Evolutionary conservation across 2,797 vertebrate species (phyloP), one percentile per base, ranked within the genome.

Genomic region (Rhadinocentrus ornatus): DNA sequence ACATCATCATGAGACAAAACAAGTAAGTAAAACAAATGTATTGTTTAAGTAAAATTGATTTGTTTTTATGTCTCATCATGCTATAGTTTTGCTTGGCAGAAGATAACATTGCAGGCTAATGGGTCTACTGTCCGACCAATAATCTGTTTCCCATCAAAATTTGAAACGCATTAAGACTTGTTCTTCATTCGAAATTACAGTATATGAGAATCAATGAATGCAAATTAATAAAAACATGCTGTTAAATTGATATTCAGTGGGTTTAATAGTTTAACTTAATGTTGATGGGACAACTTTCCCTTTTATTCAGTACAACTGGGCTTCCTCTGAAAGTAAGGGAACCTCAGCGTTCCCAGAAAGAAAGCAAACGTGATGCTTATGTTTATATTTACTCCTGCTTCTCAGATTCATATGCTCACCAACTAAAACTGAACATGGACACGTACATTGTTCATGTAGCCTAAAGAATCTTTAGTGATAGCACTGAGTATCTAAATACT

Each of bases 381-480:
- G n/a, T 62, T 68, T n/a, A 15, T 5, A 27, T 57, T 48, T 60
- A 60, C 54, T 66, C 58, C 48, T 77, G 34, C 64, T 41, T 55
- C 41, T 27, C 0, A 4, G 41, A 46, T 74, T 48, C 22, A 65
- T 65, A 62, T 5, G 3, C 44, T 60, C 29, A 64, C 22, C 15
- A 27, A 73, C 44, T 56, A 77, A 80, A 77, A 64, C 44, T 59
- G 62, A 56, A 76, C 29, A 32, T 85, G 83, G 91, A 92, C 84
- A 90, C 79, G 87, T 87, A 90, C 16, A 54, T 73, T 76, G 37
- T 44, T 81, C 71, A 57, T 62, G 68, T 0, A 3, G 39, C 73
- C 73, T 34, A 0, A 48, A 80, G 31, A 86, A 34, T 68, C 8
- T 84, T 75, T 79, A 86, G 91, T 16, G 89, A 93, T 89, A 87